Conservation (phyloP, 2,113 vertebrate species). For the Callipepla californica region DNA sequence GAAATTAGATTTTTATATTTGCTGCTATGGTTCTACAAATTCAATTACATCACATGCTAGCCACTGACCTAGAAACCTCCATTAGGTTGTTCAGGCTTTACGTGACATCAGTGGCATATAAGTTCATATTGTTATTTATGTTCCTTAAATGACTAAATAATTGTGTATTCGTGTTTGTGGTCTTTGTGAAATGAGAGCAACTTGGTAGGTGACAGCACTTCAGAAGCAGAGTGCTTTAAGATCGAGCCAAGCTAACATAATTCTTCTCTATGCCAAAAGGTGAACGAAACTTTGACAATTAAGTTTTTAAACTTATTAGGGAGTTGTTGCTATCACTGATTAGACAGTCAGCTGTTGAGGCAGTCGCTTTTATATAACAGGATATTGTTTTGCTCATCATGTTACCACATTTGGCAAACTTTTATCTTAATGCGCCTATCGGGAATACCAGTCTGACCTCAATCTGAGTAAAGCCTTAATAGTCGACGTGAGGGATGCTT, state of each 20-base stretch:
- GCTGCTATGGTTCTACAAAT: neutral
- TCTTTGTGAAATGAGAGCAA: neutral
- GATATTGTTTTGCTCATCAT: constrained; percentile 70
- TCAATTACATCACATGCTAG: neutral
- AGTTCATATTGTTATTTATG: neutral
- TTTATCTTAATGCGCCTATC: constrained; percentile 79
- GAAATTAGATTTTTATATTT: neutral
- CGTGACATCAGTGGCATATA: neutral
- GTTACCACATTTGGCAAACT: constrained; percentile 79
- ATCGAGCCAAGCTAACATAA: constrained; percentile 21
- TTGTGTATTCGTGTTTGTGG: neutral
- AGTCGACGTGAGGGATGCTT: constrained; percentile 64
- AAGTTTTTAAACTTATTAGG: constrained; percentile 57
- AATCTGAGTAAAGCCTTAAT: constrained; percentile 83
- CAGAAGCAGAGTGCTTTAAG: neutral
- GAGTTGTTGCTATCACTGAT: constrained; percentile 51
- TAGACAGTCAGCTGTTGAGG: constrained; percentile 65
- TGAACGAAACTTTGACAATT: constrained; percentile 27
- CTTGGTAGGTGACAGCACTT: neutral
- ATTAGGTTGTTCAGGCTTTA: neutral
- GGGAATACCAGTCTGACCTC: constrained; percentile 83
- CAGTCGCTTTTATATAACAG: constrained; percentile 56
- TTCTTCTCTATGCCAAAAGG: neutral
- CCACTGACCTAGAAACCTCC: constrained; percentile 62
- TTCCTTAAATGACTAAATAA: neutral